Base-by-base conservation (phyloP, 2,888 invertebrate genomes). In the Ormyrus rosae region DNA sequence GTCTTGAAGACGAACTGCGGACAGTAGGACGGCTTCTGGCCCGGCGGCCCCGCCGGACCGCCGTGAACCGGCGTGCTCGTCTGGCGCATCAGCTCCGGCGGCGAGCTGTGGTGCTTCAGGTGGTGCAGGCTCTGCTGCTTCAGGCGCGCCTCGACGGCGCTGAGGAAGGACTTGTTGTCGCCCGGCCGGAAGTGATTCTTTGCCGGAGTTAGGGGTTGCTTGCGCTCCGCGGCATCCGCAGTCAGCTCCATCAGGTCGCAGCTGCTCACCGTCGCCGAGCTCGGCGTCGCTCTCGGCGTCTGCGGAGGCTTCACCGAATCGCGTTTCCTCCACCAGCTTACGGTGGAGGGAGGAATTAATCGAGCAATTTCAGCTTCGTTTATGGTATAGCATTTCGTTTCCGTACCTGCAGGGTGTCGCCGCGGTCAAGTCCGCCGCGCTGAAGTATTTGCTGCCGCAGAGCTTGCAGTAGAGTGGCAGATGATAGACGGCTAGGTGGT, bases 41-140 rank as follows among this genome's bases (percentile, higher is more conserved):
- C 53, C 0, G 50, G 51, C 7, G 56, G 45, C 45, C 11, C 19
- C 11, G 58, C 19, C 0, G 51, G 58, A 0, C 34, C 5, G 2
- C 72, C 63, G 34, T 81, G 83, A 53, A 81, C 58, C 5, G 81
- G 81, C 1, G 83, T 83, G 13, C 81, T 81, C 2, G 82, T 81
- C 11, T 81, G 73, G 2, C 83, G 67, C 0, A 51, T 75, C 7
- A 81, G 63, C 51, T 78, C 75, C 6, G 73, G 73, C 9, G 82
- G 80, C 9, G 82, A 82, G 50, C 60, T 67, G 10, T 77, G 58
- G 48, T 71, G 72, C 10, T 82, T 69, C 5, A 67, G 9, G 2
- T 55, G 80, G 0, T 80, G 80, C 6, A 82, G 77, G 58, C 60
- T 67, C 7, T 77, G 58, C 53, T 71, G 69, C 10, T 82, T 69